Evolutionary conservation across 2,113 vertebrate species (phyloP).

Genomic region (Heterotis niloticus): DNA sequence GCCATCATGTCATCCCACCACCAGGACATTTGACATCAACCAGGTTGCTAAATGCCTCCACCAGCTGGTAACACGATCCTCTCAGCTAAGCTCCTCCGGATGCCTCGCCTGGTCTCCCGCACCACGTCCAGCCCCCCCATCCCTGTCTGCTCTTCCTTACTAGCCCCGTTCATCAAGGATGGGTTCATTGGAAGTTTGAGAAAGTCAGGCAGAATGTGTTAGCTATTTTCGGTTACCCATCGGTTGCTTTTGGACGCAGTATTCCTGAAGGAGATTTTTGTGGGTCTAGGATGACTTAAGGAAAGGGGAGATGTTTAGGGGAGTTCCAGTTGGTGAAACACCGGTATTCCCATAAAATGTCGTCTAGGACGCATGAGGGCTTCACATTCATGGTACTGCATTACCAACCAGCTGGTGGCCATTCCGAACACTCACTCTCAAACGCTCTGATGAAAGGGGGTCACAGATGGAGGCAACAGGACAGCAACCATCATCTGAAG

Average conservation of each 20-base stretch:
- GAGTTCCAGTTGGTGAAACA: background rate
- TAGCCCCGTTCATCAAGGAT: background rate
- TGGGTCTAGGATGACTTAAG: background rate
- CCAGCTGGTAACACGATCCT: background rate
- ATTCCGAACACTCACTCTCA: background rate
- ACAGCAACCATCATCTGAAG: background rate
- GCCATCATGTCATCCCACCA: background rate
- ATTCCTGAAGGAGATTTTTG: background rate
- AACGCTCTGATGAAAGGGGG: background rate
- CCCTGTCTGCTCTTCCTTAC: background rate
- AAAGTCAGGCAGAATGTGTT: background rate
- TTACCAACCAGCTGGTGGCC: background rate
- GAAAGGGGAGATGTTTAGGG: background rate
- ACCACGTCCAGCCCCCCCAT: background rate
- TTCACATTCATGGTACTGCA: background rate
- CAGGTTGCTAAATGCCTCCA: slow-evolving; percentile 7
- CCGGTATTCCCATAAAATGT: background rate
- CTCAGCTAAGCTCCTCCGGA: background rate
- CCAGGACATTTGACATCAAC: background rate
- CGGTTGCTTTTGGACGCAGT: background rate
- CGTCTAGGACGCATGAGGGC: background rate
- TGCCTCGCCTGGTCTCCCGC: background rate
- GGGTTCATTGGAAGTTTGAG: slow-evolving; percentile 9
- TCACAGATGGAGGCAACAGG: slow-evolving; percentile 8
- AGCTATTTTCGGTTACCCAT: background rate